Conservation (phyloP, 2,113 vertebrate species). For the Empidonax alnorum region DNA sequence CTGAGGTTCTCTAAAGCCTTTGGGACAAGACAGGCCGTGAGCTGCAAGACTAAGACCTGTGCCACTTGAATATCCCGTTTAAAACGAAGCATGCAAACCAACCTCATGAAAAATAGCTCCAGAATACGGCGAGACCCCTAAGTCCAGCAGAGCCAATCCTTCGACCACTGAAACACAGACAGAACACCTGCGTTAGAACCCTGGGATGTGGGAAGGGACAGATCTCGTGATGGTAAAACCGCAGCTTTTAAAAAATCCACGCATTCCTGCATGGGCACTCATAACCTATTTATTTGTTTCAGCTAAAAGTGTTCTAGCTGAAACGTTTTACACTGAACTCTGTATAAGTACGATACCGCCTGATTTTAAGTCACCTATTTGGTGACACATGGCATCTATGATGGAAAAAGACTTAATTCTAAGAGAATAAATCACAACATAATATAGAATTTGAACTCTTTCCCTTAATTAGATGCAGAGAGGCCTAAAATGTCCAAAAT, state of each 20-base stretch:
- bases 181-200: constrained; percentile 12
- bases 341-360: not conserved
- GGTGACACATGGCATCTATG: fast-evolving
- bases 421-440: not conserved
- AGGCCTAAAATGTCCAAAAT: not conserved
- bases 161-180: constrained; percentile 88
- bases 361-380: not conserved
- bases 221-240: not conserved
- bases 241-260: not conserved
- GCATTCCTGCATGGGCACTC: not conserved
- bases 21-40: not conserved
- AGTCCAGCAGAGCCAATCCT: constrained; percentile 92
- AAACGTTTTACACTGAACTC: not conserved
- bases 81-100: constrained; percentile 47
- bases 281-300: not conserved
- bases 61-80: not conserved
- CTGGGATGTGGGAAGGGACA: not conserved
- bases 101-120: constrained; percentile 99
- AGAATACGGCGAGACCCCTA: constrained; percentile 94
- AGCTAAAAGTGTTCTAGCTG: not conserved
- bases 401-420: not conserved
- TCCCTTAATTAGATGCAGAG: not conserved
- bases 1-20: not conserved
- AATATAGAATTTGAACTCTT: not conserved
- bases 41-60: not conserved